Evolutionary conservation across 2,888 invertebrate species (phyloP), one percentile per base, ranked within the genome.

Genomic region (Leucoptera coffeella): DNA sequence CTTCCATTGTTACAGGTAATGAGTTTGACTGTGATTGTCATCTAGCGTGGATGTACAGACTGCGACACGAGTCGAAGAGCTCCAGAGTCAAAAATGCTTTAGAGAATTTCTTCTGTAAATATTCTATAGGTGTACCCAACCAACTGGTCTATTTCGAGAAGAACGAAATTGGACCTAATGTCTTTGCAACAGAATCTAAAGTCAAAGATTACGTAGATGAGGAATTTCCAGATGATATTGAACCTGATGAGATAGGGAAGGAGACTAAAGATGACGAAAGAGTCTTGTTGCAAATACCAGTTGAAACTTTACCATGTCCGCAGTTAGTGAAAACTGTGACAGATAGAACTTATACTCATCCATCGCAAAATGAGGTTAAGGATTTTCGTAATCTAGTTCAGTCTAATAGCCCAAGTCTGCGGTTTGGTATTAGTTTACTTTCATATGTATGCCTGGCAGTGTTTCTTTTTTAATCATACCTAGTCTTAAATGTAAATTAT

Each of bases 1-100:
- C 21, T 13, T 42, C 40, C 32, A 49, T 64, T 59, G 56, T 77
- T 75, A 28, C 81, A 89, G 89, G 82, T 43, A 90, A 89, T 62
- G 80, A 79, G 43, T 82, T 89, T 57, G 73, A 80, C 47, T 90
- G 89, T 64, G 86, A 88, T 62, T 88, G 88, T 50, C 84, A 85
- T 39, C 73, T 89, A 43, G 76, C 79, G 31, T 89, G 89, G 89
- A 79, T 88, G 67, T 82, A 83, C 64, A 77, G 76, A 36, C 71
- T 89, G 36, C 75, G 79, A 34, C 80, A 83, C 55, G 85, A 85
- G 47, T 85, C 88, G 35, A 78, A 78, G 51, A 85, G 82, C 56
- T 65, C 73, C 33, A 76, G 79, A 55, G 75, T 86, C 38, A 75
- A 77, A 40, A 78, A 77, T 39, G 76, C 80, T 30, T 71, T 88